Conservation (phyloP, 2,113 vertebrate species). For the Malurus cyaneus region DNA sequence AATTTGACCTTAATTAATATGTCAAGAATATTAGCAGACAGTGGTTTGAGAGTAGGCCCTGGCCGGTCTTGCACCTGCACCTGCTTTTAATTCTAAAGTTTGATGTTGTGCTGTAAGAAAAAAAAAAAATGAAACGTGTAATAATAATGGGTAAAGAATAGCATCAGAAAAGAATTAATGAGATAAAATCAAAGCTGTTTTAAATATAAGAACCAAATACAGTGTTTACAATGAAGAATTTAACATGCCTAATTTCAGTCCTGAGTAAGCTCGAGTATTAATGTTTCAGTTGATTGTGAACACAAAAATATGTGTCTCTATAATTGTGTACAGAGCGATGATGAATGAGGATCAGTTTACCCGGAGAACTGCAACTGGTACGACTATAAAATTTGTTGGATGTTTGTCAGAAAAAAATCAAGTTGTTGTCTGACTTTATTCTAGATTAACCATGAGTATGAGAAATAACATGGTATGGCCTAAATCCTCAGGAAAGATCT, state of each 20-base stretch:
- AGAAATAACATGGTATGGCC: neutral
- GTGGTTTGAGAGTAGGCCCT: neutral
- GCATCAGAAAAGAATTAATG: neutral
- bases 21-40: neutral
- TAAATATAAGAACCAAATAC: neutral
- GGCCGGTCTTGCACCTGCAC: neutral
- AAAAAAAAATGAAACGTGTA: neutral
- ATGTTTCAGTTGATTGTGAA: neutral
- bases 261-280: fast-evolving
- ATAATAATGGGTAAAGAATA: neutral
- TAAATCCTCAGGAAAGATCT: neutral
- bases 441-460: neutral
- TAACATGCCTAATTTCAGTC: neutral
- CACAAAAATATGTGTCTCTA: neutral
- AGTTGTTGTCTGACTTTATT: neutral
- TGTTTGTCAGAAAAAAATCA: neutral
- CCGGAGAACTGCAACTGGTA: neutral
- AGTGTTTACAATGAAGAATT: neutral
- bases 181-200: neutral
- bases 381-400: neutral
- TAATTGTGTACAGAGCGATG: neutral
- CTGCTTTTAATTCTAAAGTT: neutral
- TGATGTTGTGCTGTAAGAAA: neutral
- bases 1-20: neutral
- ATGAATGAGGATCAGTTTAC: neutral